phyloP scores from a whole-genome alignment of 2,888 invertebrate species.

The Euphydryas editha region DNA sequence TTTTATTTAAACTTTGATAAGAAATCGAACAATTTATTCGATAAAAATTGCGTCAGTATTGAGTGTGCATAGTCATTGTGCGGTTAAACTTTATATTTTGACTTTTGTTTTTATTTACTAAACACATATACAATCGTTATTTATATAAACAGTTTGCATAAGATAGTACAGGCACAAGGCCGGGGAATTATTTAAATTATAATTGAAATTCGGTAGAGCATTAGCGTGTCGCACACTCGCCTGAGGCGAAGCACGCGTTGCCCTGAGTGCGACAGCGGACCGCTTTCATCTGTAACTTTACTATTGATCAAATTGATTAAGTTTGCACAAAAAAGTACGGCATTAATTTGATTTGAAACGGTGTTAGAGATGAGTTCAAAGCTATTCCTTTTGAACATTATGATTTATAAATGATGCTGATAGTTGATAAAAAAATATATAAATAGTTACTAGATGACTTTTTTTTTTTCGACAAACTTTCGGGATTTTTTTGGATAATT shows the following conservation, averaged over 20 bases:
- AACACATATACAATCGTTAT: neutral
- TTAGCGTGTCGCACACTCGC: constrained; percentile 38
- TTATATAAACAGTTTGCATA: neutral
- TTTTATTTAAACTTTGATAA: too few species aligned
- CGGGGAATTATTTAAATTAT: constrained; percentile 48
- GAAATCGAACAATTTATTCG: too few species aligned
- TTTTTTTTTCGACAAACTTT: too few species aligned
- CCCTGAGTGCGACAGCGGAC: constrained; percentile 28
- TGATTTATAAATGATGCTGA: too few species aligned
- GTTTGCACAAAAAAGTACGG: constrained; percentile 9
- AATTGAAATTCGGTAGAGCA: constrained; percentile 34
- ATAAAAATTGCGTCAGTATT: too few species aligned
- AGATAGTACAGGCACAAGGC: neutral
- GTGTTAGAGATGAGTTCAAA: neutral
- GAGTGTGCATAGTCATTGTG: too few species aligned
- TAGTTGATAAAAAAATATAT: too few species aligned
- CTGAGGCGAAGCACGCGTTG: constrained; percentile 43
- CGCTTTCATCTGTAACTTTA: constrained; percentile 25
- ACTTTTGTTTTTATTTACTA: neutral
- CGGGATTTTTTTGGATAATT: too few species aligned
- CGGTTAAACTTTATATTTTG: too few species aligned
- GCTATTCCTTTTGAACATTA: too few species aligned
- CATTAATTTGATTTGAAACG: constrained; percentile 1
- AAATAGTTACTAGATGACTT: too few species aligned
- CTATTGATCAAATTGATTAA: constrained; percentile 25